Evolutionary conservation across 2,888 invertebrate genomes (phyloP).

Genomic region (Pyrgus malvae): DNA sequence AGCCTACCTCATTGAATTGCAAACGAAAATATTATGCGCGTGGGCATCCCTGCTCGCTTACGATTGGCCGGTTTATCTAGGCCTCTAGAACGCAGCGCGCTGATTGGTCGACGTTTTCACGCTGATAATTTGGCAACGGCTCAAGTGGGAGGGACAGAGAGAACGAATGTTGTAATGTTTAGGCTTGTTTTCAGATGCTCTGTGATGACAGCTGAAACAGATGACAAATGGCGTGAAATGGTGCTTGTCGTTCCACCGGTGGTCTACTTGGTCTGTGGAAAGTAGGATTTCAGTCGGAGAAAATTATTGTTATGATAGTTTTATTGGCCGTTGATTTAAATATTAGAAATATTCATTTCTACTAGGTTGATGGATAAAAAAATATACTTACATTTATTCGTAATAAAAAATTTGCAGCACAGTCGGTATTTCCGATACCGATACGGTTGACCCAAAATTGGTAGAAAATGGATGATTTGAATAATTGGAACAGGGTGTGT

Average conservation of each 20-base stretch:
- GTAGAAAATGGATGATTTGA: too few relatives aligned
- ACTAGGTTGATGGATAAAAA: too few relatives aligned
- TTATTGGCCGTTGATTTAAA: too few relatives aligned
- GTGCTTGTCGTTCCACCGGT: not conserved
- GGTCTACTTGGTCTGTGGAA: slow-evolving; percentile 4
- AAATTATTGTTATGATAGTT: too few relatives aligned
- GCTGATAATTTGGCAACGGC: slow-evolving; percentile 23
- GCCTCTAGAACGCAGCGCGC: not conserved
- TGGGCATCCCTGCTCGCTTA: slow-evolving; percentile 48
- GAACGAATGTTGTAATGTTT: not conserved
- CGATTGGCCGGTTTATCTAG: slow-evolving; percentile 49
- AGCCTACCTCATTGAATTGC: slow-evolving; percentile 65
- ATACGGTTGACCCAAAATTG: too few relatives aligned
- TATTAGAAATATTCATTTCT: too few relatives aligned
- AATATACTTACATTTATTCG: too few relatives aligned
- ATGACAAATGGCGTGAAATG: slow-evolving; percentile 14
- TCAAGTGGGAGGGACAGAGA: slow-evolving; percentile 21
- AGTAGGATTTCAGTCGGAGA: not conserved
- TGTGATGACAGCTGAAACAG: slow-evolving; percentile 4
- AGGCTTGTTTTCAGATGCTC: not conserved
- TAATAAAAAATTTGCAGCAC: too few relatives aligned
- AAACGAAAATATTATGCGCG: slow-evolving; percentile 62
- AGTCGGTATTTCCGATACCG: too few relatives aligned
- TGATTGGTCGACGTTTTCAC: slow-evolving; percentile 15
- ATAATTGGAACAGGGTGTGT: too few relatives aligned